Evolutionary conservation across 2,113 vertebrate genomes (phyloP).

Genomic region (Takifugu bimaculatus): DNA sequence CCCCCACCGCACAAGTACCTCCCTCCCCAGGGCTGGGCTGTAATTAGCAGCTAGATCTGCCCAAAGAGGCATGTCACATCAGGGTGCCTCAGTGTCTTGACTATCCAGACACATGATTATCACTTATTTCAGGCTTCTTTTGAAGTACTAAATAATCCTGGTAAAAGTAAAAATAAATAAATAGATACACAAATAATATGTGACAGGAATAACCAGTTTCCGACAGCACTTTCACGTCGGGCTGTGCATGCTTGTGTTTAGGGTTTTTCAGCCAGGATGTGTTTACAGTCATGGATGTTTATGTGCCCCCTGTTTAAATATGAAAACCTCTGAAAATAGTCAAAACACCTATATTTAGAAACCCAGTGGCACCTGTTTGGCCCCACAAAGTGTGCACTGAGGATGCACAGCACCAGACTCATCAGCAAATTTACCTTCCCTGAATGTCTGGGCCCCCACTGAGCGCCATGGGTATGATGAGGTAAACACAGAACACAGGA

Average conservation of each 20-base stretch:
- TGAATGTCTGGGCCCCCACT: conserved; percentile 51
- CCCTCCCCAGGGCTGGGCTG: conserved; percentile 78
- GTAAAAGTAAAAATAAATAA: conserved; percentile 18
- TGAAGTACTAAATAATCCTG: conserved; percentile 32
- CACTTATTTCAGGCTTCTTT: conserved; percentile 63
- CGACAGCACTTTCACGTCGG: conserved; percentile 5
- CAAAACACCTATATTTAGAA: conserved; percentile 16
- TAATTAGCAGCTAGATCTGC: conserved; percentile 89
- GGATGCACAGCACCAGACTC: conserved; percentile 30
- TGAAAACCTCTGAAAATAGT: conserved; percentile 39
- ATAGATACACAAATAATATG: conserved; percentile 10
- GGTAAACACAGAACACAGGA: conserved; percentile 45
- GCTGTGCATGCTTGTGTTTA: not conserved
- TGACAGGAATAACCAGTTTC: not conserved
- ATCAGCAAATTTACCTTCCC: conserved; percentile 54
- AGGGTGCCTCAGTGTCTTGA: conserved; percentile 69
- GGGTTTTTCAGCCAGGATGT: not conserved
- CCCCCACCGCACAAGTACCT: conserved; percentile 79
- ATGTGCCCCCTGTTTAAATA: conserved; percentile 18
- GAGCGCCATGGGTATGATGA: conserved; percentile 27
- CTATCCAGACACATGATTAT: conserved; percentile 74
- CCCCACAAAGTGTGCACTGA: conserved; percentile 54
- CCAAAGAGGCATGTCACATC: conserved; percentile 79
- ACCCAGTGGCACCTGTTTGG: conserved; percentile 34
- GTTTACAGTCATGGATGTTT: conserved; percentile 15